Base-by-base conservation (phyloP, 2,888 invertebrate species). In the Ormia ochracea region DNA sequence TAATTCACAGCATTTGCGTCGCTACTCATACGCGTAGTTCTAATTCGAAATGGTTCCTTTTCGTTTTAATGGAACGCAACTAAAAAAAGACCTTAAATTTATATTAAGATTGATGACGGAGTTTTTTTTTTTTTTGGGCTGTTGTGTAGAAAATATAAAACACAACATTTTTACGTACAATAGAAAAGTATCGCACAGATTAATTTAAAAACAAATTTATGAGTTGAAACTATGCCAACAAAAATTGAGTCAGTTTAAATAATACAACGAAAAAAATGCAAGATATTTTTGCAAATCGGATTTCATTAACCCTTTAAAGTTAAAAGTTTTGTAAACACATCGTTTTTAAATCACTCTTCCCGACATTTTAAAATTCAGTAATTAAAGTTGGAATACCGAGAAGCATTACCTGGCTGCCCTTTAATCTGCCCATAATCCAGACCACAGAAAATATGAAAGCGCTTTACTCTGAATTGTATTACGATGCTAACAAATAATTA, bases 211-310 rank as follows among this genome's bases (percentile, higher is more conserved):
- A 52, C n/a, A 73, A 54, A 78, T 74, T 79, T 76, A 80, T 80
- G 70, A 72, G 70, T 80, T 80, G 79, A 80, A 75, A 72, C 61
- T 33, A 52, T 80, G 79, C 79, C 79, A 80, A 76, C 45, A 54
- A 59, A 66, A 69, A 70, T 70, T 80, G 59, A 76, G 36, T 76
- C 79, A 54, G 63, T 69, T 59, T 21, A 45, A 45, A n/a, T n/a
- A n/a, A n/a, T n/a, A n/a, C n/a, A 21, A 21, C 26, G 5, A 41
- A 50, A 58, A 31, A 45, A 43, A 36, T n/a, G n/a, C 36, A 54
- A 66, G 31, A 65, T 41, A 31, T 38, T 41, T 36, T 59, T 50
- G 63, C 36, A 45, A 59, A 54, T 56, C 9, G 19, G 4, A n/a
- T n/a, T n/a, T n/a, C 10, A 65, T 80, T 76, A 80, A 80, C 79